Evolutionary conservation across 2,113 vertebrate genomes (phyloP).

Genomic region (Gracilinanus agilis): DNA sequence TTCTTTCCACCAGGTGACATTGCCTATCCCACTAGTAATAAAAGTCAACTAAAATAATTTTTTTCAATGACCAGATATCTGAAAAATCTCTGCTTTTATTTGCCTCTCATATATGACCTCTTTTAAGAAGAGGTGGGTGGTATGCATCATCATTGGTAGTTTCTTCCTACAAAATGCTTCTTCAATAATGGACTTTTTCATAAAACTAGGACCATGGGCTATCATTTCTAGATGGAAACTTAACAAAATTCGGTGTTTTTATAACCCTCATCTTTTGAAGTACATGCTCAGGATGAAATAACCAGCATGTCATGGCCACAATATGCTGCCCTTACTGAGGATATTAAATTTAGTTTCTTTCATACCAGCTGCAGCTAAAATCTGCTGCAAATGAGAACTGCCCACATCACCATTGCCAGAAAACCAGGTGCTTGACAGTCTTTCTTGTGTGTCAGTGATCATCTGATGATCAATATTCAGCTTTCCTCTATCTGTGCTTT

Average conservation of each 20-base stretch:
- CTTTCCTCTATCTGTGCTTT: slow-evolving; percentile 26
- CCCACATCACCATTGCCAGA: slow-evolving; percentile 21
- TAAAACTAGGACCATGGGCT: background rate
- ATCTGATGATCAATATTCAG: slow-evolving; percentile 26
- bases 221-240: background rate
- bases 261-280: slow-evolving; percentile 11
- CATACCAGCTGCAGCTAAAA: slow-evolving; percentile 50
- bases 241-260: background rate
- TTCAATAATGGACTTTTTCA: background rate
- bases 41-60: background rate
- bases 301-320: slow-evolving; percentile 13
- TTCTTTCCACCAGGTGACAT: background rate
- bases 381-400: slow-evolving; percentile 18
- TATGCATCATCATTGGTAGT: background rate
- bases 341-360: slow-evolving; percentile 37
- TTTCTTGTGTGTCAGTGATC: slow-evolving; percentile 26
- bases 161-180: background rate
- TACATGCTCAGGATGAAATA: slow-evolving; percentile 26
- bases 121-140: background rate
- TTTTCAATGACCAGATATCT: background rate
- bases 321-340: background rate
- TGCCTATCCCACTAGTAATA: background rate
- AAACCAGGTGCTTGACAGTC: slow-evolving; percentile 32
- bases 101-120: background rate
- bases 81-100: background rate